Evolutionary conservation across 2,113 vertebrate species (phyloP), one percentile per base, ranked within the genome.

Genomic region (Camelus dromedarius): DNA sequence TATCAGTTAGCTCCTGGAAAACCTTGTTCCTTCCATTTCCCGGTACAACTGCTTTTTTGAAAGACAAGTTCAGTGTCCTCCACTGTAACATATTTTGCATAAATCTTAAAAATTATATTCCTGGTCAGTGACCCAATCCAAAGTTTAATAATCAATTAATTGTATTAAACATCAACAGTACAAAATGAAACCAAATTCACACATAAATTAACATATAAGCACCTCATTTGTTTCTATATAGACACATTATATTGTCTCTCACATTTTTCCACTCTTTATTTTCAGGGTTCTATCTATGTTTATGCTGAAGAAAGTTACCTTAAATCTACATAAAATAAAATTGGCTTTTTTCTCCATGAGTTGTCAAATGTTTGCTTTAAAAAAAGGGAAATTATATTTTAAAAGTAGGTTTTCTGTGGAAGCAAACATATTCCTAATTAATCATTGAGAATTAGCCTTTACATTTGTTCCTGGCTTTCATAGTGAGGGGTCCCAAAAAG

Each of bases 141-240:
- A 95, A 87, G 24, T 56, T 35, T 56, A 38, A 56, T 48, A 58
- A 35, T 66, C n/a, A 89, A 82, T 77, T 91, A 70, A 90, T 73
- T 85, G 54, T 22, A 92, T 62, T 92, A 38, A 67, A 86, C 1
- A 89, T 1, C 8, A 92, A 84, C 50, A 89, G 35, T 38, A 86
- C 6, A 94, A 52, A 77, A 87, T 58, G 0, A 90, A 96, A 87
- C 9, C 2, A 82, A 91, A 75, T 91, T 79, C 26, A 85, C 14
- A 90, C 2, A 38, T 66, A 8, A 92, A 77, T n/a, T 60, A 89
- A 73, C 12, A 87, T 62, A 42, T 14, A 73, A 73, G 2, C 3
- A 42, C 24, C 15, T 62, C 70, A 73, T 64, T 58, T 92, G 60
- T 46, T 91, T 75, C 73, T 83, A 38, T 32, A 54, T 1, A 30